A percentile compares a stretch with the other conserved stretches of the same genome.
Evolutionary conservation across 2,888 invertebrate species (phyloP).

Genomic region (Geotrupes spiniger): DNA sequence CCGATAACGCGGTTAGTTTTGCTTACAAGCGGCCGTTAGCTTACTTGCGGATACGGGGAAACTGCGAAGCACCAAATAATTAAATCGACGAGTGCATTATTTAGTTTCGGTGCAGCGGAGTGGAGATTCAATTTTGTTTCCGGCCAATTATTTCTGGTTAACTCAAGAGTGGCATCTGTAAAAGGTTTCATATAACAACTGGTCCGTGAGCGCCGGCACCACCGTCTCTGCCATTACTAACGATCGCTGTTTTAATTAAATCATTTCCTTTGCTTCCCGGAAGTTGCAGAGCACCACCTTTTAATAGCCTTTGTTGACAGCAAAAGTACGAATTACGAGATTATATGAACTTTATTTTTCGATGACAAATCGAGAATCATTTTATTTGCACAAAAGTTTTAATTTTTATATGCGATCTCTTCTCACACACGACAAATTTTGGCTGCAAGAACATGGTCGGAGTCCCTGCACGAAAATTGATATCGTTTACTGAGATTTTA

Average conservation of each 20-base stretch:
- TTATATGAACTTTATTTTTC: too few relatives aligned
- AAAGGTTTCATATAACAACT: conserved; percentile 29
- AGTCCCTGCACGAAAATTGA: too few relatives aligned
- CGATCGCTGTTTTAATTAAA: conserved; percentile 37
- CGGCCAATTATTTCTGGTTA: conserved; percentile 27
- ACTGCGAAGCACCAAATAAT: conserved; percentile 1
- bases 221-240: conserved; percentile 31
- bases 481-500: too few relatives aligned
- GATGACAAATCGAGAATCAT: too few relatives aligned
- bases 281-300: conserved; percentile 19
- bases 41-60: neutral
- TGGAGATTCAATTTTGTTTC: conserved; percentile 25
- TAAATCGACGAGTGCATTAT: conserved; percentile 14
- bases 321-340: conserved; percentile 14
- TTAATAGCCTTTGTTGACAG: conserved; percentile 16
- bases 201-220: conserved; percentile 16
- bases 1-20: conserved; percentile 1
- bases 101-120: conserved; percentile 21
- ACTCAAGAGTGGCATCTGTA: conserved; percentile 32
- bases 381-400: too few relatives aligned
- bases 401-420: too few relatives aligned
- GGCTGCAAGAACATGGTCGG: too few relatives aligned
- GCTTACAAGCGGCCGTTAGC: neutral
- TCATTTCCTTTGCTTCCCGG: conserved; percentile 34
- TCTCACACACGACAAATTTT: too few relatives aligned